Base-by-base conservation (phyloP, 2,113 vertebrate species). In the Dicerorhinus sumatrensis region DNA sequence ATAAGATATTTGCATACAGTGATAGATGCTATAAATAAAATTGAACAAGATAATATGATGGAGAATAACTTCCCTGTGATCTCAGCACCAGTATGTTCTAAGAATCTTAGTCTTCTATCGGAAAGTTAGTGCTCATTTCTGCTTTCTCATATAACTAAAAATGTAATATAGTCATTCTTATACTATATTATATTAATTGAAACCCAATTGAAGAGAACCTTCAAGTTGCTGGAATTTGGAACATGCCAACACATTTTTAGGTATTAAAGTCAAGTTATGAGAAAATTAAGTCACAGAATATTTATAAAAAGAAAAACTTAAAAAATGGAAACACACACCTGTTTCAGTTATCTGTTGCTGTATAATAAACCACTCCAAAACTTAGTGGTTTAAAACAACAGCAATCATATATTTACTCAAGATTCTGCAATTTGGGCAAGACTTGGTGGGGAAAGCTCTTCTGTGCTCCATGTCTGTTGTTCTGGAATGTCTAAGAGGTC, bases 281-380 rank as follows among this genome's bases (percentile, higher is more conserved):
- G 62, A 96, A 96, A 90, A 91, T 89, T 70, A 90, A 65, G 14
- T 88, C 31, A 86, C 6, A 77, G 11, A n/a, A 39, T 87, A 79
- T 31, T 87, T 86, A 36, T 65, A 29, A 82, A 86, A 92, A 81
- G 31, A 76, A 92, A 80, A 67, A 85, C 72, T 48, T 4, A 12
- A 88, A 88, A 91, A 90, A 75, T 58, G 39, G 8, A 79, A 62
- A 48, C 8, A 27, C 8, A 31, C 2, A 42, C 42, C 1, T 79
- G 6, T 91, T 94, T 89, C 62, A 33, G 36, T 60, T 77, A 39
- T 56, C 21, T 77, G 56, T 70, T 92, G 14, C 31, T 91, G 1
- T 62, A 79, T 58, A 75, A 56, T 63, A 91, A 87, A 23, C 75
- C 5, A 42, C 25, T 9, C 27, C 2, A 2, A 82, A 89, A 82